Percentiles rank a stretch among this genome's conserved stretches.
phyloP scores from a whole-genome alignment of 2,888 invertebrate species.

The Rhingia campestris region DNA sequence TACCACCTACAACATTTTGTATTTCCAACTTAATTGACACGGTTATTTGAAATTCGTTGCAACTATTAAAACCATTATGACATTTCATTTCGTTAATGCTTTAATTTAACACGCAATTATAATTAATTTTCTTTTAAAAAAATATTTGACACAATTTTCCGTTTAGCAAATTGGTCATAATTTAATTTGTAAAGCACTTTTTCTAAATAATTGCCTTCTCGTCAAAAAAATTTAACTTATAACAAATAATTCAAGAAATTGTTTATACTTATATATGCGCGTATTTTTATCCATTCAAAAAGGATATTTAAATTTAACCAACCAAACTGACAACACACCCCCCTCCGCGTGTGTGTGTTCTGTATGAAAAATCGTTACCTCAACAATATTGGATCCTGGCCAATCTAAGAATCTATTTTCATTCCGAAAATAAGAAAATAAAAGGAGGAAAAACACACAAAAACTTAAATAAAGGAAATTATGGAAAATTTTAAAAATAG shows the following conservation, averaged over 20 bases:
- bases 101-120: conserved; percentile 11
- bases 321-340: conserved; percentile 7
- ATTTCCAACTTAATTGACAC: conserved; percentile 41
- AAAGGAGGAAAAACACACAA: conserved; percentile 27
- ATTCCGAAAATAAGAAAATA: conserved; percentile 15
- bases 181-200: conserved; percentile 38
- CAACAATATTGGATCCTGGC: conserved; percentile 76
- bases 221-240: conserved; percentile 8
- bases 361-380: conserved; percentile 73
- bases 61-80: conserved; percentile 16
- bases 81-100: conserved; percentile 2
- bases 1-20: conserved; percentile 1
- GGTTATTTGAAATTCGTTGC: conserved; percentile 13
- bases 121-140: conserved; percentile 34
- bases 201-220: conserved; percentile 31
- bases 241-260: conserved; percentile 1
- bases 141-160: conserved; percentile 30
- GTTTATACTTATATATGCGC: not conserved
- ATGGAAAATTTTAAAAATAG: conserved; percentile 75
- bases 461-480: conserved; percentile 52
- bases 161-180: conserved; percentile 38
- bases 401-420: conserved; percentile 74
- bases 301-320: conserved; percentile 36
- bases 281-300: conserved; percentile 1
- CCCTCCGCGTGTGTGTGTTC: not conserved